These are phyloP conservation scores for Stomatorhinus ivindoensis DNA, from an alignment of 2,113 vertebrate species.

Conservation along the genomic window DNA sequence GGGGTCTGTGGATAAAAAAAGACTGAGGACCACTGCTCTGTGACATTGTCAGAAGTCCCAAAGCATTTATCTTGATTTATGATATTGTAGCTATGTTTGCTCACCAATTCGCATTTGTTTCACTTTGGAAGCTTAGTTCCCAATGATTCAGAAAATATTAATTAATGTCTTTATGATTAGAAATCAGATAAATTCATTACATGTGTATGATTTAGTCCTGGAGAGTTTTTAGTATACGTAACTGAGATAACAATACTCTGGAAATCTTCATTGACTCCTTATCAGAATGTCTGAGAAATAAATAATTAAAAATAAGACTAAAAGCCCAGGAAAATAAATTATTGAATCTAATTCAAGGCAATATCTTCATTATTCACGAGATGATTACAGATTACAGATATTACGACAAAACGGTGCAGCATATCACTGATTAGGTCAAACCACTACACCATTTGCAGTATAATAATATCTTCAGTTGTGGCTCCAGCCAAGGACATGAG, in stretches of 20 bases:
- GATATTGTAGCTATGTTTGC: background rate
- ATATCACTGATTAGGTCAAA: background rate
- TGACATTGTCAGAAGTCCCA: background rate
- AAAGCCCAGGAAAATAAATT: background rate
- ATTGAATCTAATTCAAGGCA: background rate
- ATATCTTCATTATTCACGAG: background rate
- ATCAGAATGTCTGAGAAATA: background rate
- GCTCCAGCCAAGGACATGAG: background rate
- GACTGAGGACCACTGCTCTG: background rate
- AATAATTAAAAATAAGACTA: background rate
- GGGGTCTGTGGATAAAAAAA: background rate
- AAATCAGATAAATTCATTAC: background rate
- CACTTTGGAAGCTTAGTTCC: background rate
- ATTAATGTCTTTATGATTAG: background rate
- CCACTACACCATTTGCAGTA: background rate
- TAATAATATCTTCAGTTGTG: background rate
- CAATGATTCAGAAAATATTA: background rate
- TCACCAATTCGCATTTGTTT: background rate
- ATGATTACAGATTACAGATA: background rate
- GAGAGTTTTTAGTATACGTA: background rate
- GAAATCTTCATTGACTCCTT: background rate
- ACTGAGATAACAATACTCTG: background rate
- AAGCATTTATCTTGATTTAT: background rate
- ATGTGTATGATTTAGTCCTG: background rate
- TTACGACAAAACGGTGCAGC: background rate